Percentiles rank a stretch among this genome's conserved stretches.
phyloP scores from a whole-genome alignment of 2,113 vertebrate genomes.

The Emberiza fucata region DNA sequence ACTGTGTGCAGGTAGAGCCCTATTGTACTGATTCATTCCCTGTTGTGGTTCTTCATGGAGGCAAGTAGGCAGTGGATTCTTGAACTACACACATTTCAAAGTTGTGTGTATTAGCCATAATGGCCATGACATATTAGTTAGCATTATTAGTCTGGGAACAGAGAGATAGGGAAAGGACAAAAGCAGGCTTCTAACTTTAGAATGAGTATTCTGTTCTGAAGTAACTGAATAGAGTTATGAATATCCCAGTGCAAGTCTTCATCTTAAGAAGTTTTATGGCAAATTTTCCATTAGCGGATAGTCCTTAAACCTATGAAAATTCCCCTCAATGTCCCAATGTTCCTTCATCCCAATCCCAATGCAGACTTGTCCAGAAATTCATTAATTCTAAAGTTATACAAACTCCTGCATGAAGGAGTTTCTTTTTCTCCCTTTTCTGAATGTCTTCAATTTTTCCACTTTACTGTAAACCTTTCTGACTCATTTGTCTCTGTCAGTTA shows the following conservation, averaged over 20 bases:
- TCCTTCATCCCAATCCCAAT: not conserved
- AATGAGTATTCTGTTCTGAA: not conserved
- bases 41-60: not conserved
- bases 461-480: not conserved
- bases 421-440: not conserved
- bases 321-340: not conserved
- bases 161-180: not conserved
- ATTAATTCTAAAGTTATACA: not conserved
- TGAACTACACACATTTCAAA: not conserved
- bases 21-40: not conserved
- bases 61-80: not conserved
- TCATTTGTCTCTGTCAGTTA: not conserved
- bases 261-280: not conserved
- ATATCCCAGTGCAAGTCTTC: not conserved
- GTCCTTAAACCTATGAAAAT: not conserved
- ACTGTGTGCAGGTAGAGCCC: conserved; percentile 75
- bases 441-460: not conserved
- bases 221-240: not conserved
- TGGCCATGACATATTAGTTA: not conserved
- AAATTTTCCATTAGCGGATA: not conserved
- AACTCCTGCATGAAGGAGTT: not conserved
- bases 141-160: not conserved
- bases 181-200: not conserved
- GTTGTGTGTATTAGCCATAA: not conserved
- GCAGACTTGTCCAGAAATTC: not conserved